phyloP scores from a whole-genome alignment of 2,888 invertebrate genomes.

The Leucophenga montana region DNA sequence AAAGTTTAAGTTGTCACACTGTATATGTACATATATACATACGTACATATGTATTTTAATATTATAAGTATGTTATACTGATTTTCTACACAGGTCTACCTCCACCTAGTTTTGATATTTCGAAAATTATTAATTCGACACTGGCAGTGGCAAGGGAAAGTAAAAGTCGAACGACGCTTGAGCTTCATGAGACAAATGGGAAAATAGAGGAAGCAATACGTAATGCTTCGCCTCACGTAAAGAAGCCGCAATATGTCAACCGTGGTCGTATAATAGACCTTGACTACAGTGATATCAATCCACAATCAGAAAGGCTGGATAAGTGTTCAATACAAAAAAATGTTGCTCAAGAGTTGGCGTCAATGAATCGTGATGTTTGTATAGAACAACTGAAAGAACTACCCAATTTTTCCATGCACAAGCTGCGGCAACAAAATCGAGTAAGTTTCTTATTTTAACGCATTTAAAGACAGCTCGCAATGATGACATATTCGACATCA shows the following conservation, averaged over 20 bases:
- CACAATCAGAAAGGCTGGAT: conserved; percentile 47
- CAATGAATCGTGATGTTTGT: conserved; percentile 63
- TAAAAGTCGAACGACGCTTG: conserved; percentile 43
- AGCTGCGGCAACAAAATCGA: conserved; percentile 72
- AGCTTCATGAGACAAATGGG: conserved; percentile 49
- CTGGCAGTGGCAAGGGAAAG: conserved; percentile 36
- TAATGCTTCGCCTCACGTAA: conserved; percentile 38
- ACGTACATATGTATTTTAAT: too few relatives aligned
- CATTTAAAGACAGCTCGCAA: background rate
- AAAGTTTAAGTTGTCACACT: background rate
- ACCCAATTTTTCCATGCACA: conserved; percentile 72
- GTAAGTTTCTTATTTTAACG: conserved; percentile 53
- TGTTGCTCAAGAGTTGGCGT: conserved; percentile 53
- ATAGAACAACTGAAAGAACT: conserved; percentile 76
- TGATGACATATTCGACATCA: conserved; percentile 74
- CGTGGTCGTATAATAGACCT: conserved; percentile 44
- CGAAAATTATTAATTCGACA: conserved; percentile 49
- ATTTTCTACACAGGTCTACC: conserved; percentile 52
- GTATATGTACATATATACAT: conserved; percentile 24
- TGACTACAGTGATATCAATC: conserved; percentile 50
- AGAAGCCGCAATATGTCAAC: conserved; percentile 29
- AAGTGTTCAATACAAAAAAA: conserved; percentile 45
- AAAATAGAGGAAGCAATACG: conserved; percentile 53
- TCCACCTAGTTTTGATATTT: conserved; percentile 51
- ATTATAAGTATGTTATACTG: conserved; percentile 18